Conservation (phyloP, 1,140 invertebrate species). For the Drosophila orena region DNA sequence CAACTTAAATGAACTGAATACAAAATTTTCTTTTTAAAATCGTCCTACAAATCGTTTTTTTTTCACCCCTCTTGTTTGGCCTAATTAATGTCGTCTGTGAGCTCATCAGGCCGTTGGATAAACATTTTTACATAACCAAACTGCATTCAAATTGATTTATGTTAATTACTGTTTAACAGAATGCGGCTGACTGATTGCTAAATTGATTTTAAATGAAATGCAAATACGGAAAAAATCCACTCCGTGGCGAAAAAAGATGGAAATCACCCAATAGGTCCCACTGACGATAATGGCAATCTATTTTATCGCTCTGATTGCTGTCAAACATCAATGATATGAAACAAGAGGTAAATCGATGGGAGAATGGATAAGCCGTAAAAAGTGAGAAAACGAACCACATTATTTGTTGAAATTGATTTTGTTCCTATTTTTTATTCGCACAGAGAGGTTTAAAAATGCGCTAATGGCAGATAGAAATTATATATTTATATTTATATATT, state of each 20-base stretch:
- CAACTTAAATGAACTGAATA: constrained; percentile 10
- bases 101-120: constrained; percentile 46
- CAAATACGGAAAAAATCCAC: constrained; percentile 57
- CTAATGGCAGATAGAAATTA: neutral
- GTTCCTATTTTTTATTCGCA: neutral
- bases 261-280: constrained; percentile 36
- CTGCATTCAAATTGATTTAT: constrained; percentile 72
- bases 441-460: neutral
- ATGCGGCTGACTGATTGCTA: constrained; percentile 67
- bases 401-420: constrained; percentile 34
- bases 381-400: constrained; percentile 36
- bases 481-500: no score
- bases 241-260: constrained; percentile 22
- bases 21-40: constrained; percentile 1
- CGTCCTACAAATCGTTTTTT: neutral
- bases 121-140: constrained; percentile 61
- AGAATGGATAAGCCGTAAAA: constrained; percentile 1
- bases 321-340: constrained; percentile 36
- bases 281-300: constrained; percentile 58
- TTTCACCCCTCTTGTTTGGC: constrained; percentile 11
- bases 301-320: constrained; percentile 57
- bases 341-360: neutral
- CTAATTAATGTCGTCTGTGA: constrained; percentile 58
- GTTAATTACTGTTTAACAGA: constrained; percentile 82
- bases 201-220: constrained; percentile 79